A percentile compares a stretch with the other conserved stretches of the same genome.
These are phyloP conservation scores for Epirrita christyi DNA, from an alignment of 2,888 invertebrate species.

Conservation along the genomic window DNA sequence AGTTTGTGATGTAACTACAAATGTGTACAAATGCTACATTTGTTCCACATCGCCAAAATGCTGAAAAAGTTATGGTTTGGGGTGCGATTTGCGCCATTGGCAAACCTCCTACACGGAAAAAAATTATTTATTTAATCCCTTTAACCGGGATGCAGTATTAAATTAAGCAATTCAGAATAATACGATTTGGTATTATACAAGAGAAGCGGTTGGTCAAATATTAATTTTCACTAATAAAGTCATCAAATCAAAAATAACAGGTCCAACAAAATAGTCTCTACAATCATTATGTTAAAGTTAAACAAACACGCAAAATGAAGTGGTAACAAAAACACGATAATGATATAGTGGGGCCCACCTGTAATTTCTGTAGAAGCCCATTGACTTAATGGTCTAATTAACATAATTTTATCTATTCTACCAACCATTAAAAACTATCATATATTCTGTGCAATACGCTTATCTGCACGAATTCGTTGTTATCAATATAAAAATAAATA, in stretches of 20 bases:
- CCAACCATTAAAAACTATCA: constrained; percentile 42
- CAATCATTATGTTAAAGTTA: constrained; percentile 52
- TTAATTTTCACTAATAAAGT: constrained; percentile 55
- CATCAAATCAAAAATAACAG: constrained; percentile 47
- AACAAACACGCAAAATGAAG: constrained; percentile 66
- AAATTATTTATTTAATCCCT: too few relatives aligned
- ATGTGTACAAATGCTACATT: too few relatives aligned
- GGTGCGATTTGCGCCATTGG: too few relatives aligned
- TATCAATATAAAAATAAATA: constrained; percentile 38
- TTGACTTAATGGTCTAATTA: constrained; percentile 64
- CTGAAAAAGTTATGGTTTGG: too few relatives aligned
- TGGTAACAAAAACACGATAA: constrained; percentile 57
- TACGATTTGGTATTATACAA: constrained; percentile 10
- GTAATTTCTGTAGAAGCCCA: constrained; percentile 66
- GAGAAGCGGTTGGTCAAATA: constrained; percentile 39
- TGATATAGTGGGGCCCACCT: constrained; percentile 60
- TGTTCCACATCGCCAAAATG: too few relatives aligned
- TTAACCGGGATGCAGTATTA: neutral
- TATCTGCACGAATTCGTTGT: constrained; percentile 52
- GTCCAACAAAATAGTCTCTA: constrained; percentile 41
- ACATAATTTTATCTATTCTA: constrained; percentile 61
- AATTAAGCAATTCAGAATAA: constrained; percentile 5
- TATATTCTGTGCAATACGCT: constrained; percentile 30
- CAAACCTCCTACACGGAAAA: too few relatives aligned
- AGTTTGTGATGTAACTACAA: too few relatives aligned